Evolutionary conservation across 2,113 vertebrate species (phyloP).

Genomic region (Lycaon pictus): DNA sequence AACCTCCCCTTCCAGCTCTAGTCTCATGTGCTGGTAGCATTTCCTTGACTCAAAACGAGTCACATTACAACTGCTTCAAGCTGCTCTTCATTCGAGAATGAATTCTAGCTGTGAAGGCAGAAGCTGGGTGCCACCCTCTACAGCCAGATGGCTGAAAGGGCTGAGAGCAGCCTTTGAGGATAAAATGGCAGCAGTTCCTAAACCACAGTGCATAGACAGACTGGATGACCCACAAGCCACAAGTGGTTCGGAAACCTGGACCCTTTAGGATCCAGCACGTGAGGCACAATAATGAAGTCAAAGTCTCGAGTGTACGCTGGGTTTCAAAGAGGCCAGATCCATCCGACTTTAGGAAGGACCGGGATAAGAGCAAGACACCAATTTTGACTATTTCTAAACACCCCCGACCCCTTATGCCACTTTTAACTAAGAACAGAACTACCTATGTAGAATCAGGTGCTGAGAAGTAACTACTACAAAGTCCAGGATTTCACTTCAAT

Average conservation of each 20-base stretch:
- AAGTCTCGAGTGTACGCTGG: neutral
- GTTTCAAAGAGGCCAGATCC: neutral
- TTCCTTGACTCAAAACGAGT: constrained; percentile 20
- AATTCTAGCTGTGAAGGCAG: constrained; percentile 39
- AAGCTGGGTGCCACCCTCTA: constrained; percentile 36
- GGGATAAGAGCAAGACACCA: neutral
- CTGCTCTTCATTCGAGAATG: constrained; percentile 64
- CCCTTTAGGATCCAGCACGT: neutral
- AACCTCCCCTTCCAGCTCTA: constrained; percentile 32
- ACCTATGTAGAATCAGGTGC: neutral
- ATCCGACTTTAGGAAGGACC: neutral
- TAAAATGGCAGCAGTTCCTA: neutral
- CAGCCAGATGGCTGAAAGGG: constrained; percentile 38
- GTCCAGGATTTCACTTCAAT: neutral
- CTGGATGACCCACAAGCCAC: neutral
- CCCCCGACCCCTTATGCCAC: neutral
- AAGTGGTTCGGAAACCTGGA: neutral
- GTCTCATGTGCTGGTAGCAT: neutral
- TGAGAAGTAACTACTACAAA: constrained; percentile 2
- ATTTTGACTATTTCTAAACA: neutral
- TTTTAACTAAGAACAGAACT: neutral
- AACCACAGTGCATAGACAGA: neutral
- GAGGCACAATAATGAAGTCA: neutral
- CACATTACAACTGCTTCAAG: neutral
- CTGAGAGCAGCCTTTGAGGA: constrained; percentile 59